Evolutionary conservation across 2,888 invertebrate species (phyloP).

Genomic region (Ophraella communa): DNA sequence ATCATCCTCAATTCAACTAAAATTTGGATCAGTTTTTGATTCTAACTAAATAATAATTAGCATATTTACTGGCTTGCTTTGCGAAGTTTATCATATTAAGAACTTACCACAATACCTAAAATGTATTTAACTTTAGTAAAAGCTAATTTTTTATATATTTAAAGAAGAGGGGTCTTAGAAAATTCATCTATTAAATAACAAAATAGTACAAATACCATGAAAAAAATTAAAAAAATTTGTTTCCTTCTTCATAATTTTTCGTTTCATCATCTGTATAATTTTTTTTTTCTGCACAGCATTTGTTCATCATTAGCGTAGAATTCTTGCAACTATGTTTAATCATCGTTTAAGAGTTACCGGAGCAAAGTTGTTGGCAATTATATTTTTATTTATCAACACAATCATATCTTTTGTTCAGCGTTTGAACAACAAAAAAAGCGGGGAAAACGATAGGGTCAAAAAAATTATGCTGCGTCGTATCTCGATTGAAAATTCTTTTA

Average conservation of each 20-base stretch:
- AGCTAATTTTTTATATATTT: too few species aligned
- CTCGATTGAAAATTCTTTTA: conserved; percentile 58
- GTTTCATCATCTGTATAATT: background rate
- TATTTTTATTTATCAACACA: conserved; percentile 42
- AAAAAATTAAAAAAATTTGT: background rate
- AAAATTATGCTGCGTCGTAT: conserved; percentile 39
- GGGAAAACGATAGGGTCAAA: conserved; percentile 36
- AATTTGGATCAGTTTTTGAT: too few species aligned
- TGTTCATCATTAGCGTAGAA: conserved; percentile 22
- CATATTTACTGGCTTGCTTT: too few species aligned
- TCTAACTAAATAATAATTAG: too few species aligned
- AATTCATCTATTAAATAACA: too few species aligned
- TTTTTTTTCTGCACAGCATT: conserved; percentile 1
- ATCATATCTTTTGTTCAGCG: conserved; percentile 35
- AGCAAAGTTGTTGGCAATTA: conserved; percentile 33
- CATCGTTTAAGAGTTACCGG: conserved; percentile 15
- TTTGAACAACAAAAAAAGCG: conserved; percentile 32
- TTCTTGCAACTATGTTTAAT: conserved; percentile 27
- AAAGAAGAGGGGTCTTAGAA: too few species aligned
- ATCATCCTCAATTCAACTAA: too few species aligned
- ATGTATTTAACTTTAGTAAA: too few species aligned
- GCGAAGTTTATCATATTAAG: too few species aligned
- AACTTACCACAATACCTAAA: too few species aligned
- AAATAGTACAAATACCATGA: too few species aligned
- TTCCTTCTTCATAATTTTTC: background rate